Percentiles rank a stretch among this genome's conserved stretches.
phyloP scores from a whole-genome alignment of 1,140 invertebrate genomes.

The Pomacea maculata region DNA sequence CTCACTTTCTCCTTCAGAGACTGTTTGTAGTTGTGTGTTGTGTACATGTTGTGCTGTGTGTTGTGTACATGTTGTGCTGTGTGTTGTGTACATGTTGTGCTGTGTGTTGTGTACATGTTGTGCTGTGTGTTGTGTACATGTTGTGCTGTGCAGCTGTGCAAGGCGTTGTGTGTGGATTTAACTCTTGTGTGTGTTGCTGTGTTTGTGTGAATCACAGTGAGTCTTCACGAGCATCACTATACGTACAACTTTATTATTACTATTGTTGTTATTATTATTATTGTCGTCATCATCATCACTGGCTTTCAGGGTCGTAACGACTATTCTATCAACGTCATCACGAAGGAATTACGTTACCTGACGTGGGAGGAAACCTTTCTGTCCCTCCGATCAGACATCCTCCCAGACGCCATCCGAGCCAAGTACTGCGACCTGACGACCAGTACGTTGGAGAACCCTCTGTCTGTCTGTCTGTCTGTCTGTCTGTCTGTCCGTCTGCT shows the following conservation, averaged over 20 bases:
- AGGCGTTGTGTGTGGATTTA: too few species aligned
- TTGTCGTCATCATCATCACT: neutral
- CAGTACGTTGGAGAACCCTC: slow-evolving; percentile 43
- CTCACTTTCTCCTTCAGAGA: too few species aligned
- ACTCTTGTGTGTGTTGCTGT: too few species aligned
- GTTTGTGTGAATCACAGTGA: too few species aligned
- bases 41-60: too few species aligned
- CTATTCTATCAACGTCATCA: slow-evolving; percentile 63
- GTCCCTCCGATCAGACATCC: slow-evolving; percentile 56
- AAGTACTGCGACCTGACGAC: slow-evolving; percentile 67
- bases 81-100: too few species aligned
- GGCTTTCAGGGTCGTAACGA: slow-evolving; percentile 60
- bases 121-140: too few species aligned
- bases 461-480: slow-evolving; percentile 7
- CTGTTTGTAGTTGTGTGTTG: too few species aligned
- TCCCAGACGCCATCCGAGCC: slow-evolving; percentile 63
- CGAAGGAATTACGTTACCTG: slow-evolving; percentile 62
- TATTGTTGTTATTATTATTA: slow-evolving; percentile 15
- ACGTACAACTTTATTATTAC: neutral
- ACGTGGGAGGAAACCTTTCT: slow-evolving; percentile 66
- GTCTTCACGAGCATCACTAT: too few species aligned
- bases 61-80: too few species aligned
- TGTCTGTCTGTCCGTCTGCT: slow-evolving; percentile 8
- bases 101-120: too few species aligned
- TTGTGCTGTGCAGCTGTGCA: too few species aligned